A percentile compares a stretch with the other conserved stretches of the same genome.
phyloP scores from a whole-genome alignment of 2,113 vertebrate species.

The Anseranas semipalmata region DNA sequence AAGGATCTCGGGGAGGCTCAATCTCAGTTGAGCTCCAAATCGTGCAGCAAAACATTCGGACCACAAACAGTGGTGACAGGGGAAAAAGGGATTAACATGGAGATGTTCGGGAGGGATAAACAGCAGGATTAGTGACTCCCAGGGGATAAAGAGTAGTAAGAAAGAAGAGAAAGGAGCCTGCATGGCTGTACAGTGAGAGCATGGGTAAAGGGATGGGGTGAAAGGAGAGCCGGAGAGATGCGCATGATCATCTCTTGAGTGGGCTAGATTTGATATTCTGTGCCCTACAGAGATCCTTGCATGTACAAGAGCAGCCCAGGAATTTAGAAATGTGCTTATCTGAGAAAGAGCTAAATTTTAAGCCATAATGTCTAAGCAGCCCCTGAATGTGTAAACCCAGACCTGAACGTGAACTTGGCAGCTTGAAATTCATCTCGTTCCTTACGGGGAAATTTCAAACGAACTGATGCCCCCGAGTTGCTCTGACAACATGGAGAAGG shows the following conservation, averaged over 20 bases:
- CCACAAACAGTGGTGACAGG: rapidly evolving
- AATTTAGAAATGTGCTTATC: rapidly evolving
- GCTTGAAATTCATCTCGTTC: not conserved
- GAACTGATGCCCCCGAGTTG: not conserved
- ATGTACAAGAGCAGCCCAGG: not conserved
- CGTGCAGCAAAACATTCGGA: rapidly evolving
- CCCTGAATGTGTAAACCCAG: not conserved
- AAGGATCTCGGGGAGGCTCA: rapidly evolving
- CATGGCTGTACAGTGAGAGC: not conserved
- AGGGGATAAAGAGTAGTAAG: not conserved
- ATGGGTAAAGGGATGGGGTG: not conserved
- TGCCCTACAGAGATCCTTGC: not conserved
- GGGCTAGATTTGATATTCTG: not conserved
- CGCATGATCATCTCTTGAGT: not conserved
- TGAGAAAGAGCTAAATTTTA: not conserved
- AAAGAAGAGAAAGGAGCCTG: not conserved
- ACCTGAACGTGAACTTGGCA: not conserved
- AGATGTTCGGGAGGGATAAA: not conserved
- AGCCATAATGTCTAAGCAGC: not conserved
- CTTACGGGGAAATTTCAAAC: rapidly evolving
- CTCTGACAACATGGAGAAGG: not conserved
- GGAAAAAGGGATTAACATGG: not conserved
- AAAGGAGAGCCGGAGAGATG: rapidly evolving
- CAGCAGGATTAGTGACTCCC: not conserved
- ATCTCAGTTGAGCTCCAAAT: not conserved